Evolutionary conservation across 2,113 vertebrate genomes (phyloP).

Genomic region (Lamprotornis superbus): DNA sequence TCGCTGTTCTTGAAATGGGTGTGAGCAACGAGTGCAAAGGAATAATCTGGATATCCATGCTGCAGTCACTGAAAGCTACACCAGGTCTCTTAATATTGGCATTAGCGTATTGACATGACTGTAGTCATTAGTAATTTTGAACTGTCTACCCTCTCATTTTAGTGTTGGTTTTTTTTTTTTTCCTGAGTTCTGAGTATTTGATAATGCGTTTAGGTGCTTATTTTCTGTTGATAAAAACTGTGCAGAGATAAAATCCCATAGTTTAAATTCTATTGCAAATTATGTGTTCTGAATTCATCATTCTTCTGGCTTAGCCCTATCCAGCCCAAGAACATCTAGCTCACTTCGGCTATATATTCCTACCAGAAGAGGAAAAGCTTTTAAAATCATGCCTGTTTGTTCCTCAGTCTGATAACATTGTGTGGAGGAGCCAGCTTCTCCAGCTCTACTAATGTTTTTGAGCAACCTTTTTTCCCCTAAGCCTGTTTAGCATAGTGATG

Average conservation of each 20-base stretch:
- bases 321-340: neutral
- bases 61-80: neutral
- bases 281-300: neutral
- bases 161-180: neutral
- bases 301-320: neutral
- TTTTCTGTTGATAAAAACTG: neutral
- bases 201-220: neutral
- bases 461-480: neutral
- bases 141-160: neutral
- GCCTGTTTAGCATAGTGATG: neutral
- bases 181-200: neutral
- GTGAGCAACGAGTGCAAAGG: neutral
- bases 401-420: neutral
- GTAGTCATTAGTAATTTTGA: neutral
- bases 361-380: neutral
- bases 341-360: neutral
- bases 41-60: fast-evolving
- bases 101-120: neutral
- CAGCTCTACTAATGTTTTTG: neutral
- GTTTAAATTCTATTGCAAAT: neutral
- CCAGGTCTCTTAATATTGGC: neutral
- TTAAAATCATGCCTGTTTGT: neutral
- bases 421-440: neutral
- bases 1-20: fast-evolving
- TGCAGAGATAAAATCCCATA: neutral